A percentile compares a stretch with the other conserved stretches of the same genome.
Conservation (phyloP, 2,113 vertebrate species). For the Lepus americanus region DNA sequence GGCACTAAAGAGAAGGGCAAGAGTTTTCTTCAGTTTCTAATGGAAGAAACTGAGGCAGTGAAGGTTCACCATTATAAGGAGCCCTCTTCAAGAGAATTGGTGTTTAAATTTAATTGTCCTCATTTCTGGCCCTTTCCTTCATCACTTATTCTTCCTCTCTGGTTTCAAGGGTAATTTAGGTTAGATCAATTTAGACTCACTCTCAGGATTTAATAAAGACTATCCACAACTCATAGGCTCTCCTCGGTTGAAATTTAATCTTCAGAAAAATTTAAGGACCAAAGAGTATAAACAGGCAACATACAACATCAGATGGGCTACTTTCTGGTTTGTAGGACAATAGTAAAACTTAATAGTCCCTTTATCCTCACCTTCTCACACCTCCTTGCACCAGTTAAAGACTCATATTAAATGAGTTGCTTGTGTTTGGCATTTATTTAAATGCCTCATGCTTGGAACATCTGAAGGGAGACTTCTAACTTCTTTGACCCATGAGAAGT, state of each 20-base stretch:
- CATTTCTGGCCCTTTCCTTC: constrained; percentile 50
- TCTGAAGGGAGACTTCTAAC: constrained; percentile 72
- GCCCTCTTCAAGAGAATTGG: background rate
- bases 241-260: constrained; percentile 45
- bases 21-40: constrained; percentile 24
- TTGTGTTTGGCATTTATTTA: constrained; percentile 62
- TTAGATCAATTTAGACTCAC: constrained; percentile 76
- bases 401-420: background rate
- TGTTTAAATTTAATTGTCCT: constrained; percentile 68
- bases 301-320: constrained; percentile 20
- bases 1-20: constrained; percentile 23
- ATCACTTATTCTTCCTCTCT: constrained; percentile 69
- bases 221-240: constrained; percentile 61
- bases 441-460: constrained; percentile 65
- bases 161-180: constrained; percentile 80
- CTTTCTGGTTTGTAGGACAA: background rate
- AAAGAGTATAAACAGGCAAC: constrained; percentile 45
- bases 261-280: constrained; percentile 62
- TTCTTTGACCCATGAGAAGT: constrained; percentile 84
- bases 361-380: background rate
- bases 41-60: constrained; percentile 67
- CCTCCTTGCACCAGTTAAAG: background rate
- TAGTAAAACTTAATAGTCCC: background rate
- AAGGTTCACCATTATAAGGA: background rate
- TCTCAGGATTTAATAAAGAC: constrained; percentile 77